Conservation (phyloP, 1,140 invertebrate genomes). For the Cherax destructor region DNA sequence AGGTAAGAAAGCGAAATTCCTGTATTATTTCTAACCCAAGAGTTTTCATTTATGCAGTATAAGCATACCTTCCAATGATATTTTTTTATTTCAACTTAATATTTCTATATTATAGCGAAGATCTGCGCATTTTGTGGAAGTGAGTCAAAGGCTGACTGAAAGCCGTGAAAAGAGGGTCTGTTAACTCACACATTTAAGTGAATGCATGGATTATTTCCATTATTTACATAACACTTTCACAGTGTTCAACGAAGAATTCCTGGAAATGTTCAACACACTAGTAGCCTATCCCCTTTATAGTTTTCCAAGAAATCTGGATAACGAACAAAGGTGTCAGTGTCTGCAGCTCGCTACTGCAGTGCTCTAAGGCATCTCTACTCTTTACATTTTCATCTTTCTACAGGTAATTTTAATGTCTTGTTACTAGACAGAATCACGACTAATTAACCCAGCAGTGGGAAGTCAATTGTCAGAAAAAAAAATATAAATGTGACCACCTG, state of each 20-base stretch:
- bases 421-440: no score
- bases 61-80: conserved; percentile 9
- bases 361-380: no score
- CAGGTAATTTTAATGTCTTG: no score
- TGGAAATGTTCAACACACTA: not conserved
- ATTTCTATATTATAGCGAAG: not conserved
- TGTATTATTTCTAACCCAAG: not conserved
- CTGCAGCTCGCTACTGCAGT: no score
- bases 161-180: not conserved
- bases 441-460: no score
- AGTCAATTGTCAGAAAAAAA: no score
- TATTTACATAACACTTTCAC: not conserved
- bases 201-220: not conserved
- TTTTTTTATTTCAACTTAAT: conserved; percentile 10
- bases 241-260: not conserved
- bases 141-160: not conserved
- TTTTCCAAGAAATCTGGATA: no score
- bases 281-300: no score
- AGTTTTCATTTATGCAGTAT: conserved; percentile 30
- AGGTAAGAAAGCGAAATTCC: conserved; percentile 37
- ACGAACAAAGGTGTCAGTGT: no score
- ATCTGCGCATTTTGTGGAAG: not conserved
- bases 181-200: not conserved
- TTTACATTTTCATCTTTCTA: no score
- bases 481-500: no score